Evolutionary conservation across 1,140 invertebrate species (phyloP).

Genomic region (Hypsibius dujardini): DNA sequence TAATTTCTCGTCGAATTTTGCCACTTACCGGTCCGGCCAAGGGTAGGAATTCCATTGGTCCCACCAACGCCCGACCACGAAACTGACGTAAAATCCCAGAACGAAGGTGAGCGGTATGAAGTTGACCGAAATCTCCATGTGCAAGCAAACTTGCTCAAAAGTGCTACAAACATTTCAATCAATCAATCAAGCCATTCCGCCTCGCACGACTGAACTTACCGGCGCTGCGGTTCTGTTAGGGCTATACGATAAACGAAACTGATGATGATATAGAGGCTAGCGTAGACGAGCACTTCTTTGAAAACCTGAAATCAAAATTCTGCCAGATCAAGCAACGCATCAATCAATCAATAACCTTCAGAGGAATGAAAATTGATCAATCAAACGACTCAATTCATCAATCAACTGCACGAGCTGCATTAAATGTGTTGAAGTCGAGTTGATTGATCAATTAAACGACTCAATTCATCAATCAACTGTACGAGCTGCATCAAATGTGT

Average conservation of each 20-base stretch:
- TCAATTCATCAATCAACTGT: too few relatives aligned
- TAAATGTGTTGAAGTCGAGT: too few relatives aligned
- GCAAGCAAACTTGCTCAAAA: conserved; percentile 28
- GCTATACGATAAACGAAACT: conserved; percentile 25
- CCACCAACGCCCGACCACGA: conserved; percentile 31
- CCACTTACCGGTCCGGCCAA: conserved; percentile 27
- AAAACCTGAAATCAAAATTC: conserved; percentile 21
- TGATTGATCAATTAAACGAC: too few relatives aligned
- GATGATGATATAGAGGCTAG: conserved; percentile 24
- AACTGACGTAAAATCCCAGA: conserved; percentile 30
- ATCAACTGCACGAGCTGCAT: too few relatives aligned
- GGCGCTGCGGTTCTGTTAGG: conserved; percentile 26
- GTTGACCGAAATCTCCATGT: conserved; percentile 27
- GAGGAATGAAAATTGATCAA: too few relatives aligned
- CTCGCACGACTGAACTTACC: conserved; percentile 22
- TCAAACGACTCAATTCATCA: too few relatives aligned
- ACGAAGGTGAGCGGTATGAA: conserved; percentile 30
- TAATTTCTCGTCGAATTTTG: too few relatives aligned
- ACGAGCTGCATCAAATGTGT: too few relatives aligned
- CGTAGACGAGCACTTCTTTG: conserved; percentile 28
- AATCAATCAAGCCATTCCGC: neutral
- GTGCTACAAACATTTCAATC: conserved; percentile 21
- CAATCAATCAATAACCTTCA: too few relatives aligned
- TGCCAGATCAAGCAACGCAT: too few relatives aligned
- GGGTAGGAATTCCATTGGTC: conserved; percentile 28